Conservation (phyloP, 2,113 vertebrate species). For the Gorsachius goisagi region DNA sequence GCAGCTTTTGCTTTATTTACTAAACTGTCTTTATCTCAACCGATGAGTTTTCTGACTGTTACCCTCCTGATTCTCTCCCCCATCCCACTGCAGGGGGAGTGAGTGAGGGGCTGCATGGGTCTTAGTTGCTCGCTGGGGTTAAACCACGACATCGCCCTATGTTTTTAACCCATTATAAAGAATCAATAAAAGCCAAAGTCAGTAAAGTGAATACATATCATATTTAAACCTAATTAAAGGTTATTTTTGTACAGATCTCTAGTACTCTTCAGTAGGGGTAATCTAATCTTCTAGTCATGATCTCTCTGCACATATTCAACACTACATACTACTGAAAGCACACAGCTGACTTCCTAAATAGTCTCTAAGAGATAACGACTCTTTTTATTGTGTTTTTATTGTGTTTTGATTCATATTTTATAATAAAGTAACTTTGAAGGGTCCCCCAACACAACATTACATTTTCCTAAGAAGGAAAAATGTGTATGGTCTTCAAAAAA, state of each 20-base stretch:
- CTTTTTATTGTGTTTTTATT: neutral
- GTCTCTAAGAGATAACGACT: neutral
- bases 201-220: neutral
- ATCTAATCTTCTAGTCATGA: conserved; percentile 14
- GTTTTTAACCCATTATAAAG: conserved; percentile 43
- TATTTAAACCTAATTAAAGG: conserved; percentile 55
- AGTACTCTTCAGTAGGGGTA: neutral
- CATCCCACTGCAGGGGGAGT: too few relatives aligned
- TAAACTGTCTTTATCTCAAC: too few relatives aligned
- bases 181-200: conserved; percentile 56
- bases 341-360: neutral
- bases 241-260: conserved; percentile 17
- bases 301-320: neutral
- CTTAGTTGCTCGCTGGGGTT: too few relatives aligned
- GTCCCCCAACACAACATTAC: neutral
- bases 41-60: too few relatives aligned
- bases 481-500: neutral
- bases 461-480: neutral
- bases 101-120: too few relatives aligned
- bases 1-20: too few relatives aligned
- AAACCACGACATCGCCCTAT: neutral
- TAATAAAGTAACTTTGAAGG: conserved; percentile 28
- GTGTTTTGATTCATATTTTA: conserved; percentile 45
- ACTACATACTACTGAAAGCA: neutral
- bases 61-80: too few relatives aligned